Evolutionary conservation across 2,888 invertebrate genomes (phyloP), one percentile per base, ranked within the genome.

Genomic region (Drosophila anomelani): DNA sequence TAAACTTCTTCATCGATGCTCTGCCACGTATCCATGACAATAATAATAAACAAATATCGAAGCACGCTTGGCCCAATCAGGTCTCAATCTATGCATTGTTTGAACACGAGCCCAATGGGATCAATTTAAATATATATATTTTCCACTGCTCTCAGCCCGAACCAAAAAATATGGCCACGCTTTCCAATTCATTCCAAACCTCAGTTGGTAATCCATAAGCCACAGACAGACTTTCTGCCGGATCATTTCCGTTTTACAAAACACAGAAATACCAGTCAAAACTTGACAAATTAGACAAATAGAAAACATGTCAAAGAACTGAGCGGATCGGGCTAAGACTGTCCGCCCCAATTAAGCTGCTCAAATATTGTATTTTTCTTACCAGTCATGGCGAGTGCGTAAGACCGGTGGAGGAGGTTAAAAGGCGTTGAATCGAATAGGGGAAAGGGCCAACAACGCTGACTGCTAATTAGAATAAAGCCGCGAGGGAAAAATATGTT

Each of bases 401-500:
- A 83, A 86, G 78, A 84, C 85, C 80, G 75, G 84, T 76, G 61
- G 59, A 55, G 53, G 78, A 72, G 39, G 57, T n/a, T 29, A 23
- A 41, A 55, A 47, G 38, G 68, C 68, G 66, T 54, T 20, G 69
- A 53, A 23, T 8, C 34, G 34, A 9, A 20, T 20, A 39, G 38
- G 46, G 63, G 38, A 39, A 41, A 29, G 34, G 46, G 46, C 13
- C 12, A 39, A 75, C 79, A 76, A 76, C 76, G 59, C 76, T 85
- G 86, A 80, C 77, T 86, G 90, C 89, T 89, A 90, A 89, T 89
- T 89, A 89, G 90, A 90, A 89, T 90, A 89, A 78, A 77, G 79
- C 77, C 78, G 47, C 55, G 53, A 26, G 49, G 53, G 41, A 6
- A 4, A 53, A 78, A 80, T 77, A 77, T 90, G 88, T 87, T 87